These are phyloP conservation scores for Okapia johnstoni DNA, from an alignment of 2,113 vertebrate genomes.

Conservation along the genomic window DNA sequence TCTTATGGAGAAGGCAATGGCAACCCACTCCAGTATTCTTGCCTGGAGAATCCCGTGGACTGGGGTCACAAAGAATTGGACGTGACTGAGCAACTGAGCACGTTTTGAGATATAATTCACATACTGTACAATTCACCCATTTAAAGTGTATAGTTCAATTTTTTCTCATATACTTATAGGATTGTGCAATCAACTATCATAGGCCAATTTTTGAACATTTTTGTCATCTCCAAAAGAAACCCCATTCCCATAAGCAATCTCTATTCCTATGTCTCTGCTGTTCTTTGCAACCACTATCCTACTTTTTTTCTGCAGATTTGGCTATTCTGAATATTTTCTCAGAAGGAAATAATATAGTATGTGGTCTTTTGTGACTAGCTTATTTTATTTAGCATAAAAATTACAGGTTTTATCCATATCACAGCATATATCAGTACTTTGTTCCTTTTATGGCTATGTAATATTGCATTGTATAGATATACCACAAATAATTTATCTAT, in stretches of 20 bases:
- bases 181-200: background rate
- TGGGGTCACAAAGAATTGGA: background rate
- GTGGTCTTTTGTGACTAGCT: background rate
- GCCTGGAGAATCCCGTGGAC: background rate
- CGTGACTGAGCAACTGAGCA: background rate
- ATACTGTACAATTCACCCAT: background rate
- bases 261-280: background rate
- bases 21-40: background rate
- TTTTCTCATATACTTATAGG: background rate
- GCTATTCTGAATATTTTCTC: background rate
- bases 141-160: background rate
- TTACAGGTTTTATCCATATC: background rate
- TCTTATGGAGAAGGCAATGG: background rate
- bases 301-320: background rate
- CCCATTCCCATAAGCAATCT: background rate
- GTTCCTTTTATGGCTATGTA: background rate
- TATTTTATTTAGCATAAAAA: background rate
- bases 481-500: background rate
- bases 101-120: background rate
- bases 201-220: background rate
- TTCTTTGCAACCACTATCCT: background rate
- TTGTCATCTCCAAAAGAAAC: background rate
- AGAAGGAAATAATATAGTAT: background rate
- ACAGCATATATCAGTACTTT: accelerated
- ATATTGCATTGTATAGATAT: background rate